Evolutionary conservation across 2,797 vertebrate species (phyloP), one percentile per base, ranked within the genome.

Genomic region (Pelochelys cantorii): DNA sequence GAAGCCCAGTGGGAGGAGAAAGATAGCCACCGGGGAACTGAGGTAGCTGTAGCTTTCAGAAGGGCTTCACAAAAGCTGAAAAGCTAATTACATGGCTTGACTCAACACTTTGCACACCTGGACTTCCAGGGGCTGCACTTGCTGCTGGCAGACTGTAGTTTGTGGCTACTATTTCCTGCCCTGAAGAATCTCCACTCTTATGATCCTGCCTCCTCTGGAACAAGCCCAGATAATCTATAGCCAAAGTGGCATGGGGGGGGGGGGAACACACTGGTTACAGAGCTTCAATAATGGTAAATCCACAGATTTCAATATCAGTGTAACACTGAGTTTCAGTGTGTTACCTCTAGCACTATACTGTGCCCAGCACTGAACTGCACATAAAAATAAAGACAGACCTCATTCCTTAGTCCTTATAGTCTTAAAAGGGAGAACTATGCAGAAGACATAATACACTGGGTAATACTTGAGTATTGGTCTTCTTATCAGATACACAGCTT

Each of bases 271-370:
- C 83, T 54, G 87, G 84, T 94, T 57, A 48, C 91, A 93, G 91
- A 83, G 91, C 59, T 95, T 91, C 86, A 77, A 65, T 13, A 75
- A 89, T 94, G 93, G 78, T 93, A 83, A 56, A 87, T 83, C 65
- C 81, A 89, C 87, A 37, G 87, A 54, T 90, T 84, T 84, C 92
- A 0, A 1, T 93, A 95, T 88, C 94, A 87, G 60, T 2, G 90
- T 95, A 95, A 94, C 93, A 93, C 83, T 1, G 68, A 82, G 7
- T 81, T 97, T 97, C 96, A 93, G 96, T 93, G 87, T 96, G 92
- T 0, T 3, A 92, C 93, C 94, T 75, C 5, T 3, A 82, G 80
- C 1, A 56, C 10, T 78, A 59, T 94, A 78, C 17, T 0, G 3
- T 9, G 86, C 65, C 84, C 86, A 55, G 48, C 27, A 59, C 1